Evolutionary conservation across 2,888 invertebrate species (phyloP), one percentile per base, ranked within the genome.

Genomic region (Miltochrista miniata): DNA sequence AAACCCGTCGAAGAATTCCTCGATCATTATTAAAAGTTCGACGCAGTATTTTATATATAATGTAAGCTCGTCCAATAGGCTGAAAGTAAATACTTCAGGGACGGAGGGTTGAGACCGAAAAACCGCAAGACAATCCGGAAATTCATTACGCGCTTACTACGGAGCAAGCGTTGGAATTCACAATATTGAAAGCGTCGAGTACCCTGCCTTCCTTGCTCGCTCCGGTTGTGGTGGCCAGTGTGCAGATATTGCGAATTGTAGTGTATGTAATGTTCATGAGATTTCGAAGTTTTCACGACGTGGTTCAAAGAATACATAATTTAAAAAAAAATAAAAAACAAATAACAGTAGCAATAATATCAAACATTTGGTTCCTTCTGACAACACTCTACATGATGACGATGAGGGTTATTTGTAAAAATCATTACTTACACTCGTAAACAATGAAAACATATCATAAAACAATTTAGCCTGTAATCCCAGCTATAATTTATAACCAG

Each of bases 91-190:
- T 79, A 81, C 72, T 67, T 70, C 61, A 67, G 74, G 74, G 76
- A 70, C 66, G 50, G 72, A 75, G 83, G 85, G 82, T 74, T 73
- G 71, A 72, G 73, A 72, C 81, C 84, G 83, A 86, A 85, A 87
- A 87, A 89, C 90, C 91, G 72, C 90, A 89, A 88, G 87, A 84
- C 86, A 86, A 87, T 88, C 85, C 87, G 83, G 71, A 90, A 91
- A 90, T 91, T 90, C 90, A 90, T 91, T 91, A 90, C 84, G 84
- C 84, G 85, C 81, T 80, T 77, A 33, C 34, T 76, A 66, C 59
- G 76, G 83, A 84, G 76, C 87, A 88, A 86, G 3, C 82, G 85
- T 74, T 63, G 90, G 91, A 90, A 91, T 91, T 90, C 89, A 89
- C 91, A 91, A 91, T 90, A 90, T 90, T 90, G 89, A 84, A 89